Evolutionary conservation across 2,888 invertebrate genomes (phyloP).

Genomic region (Chrysodeixis includens): DNA sequence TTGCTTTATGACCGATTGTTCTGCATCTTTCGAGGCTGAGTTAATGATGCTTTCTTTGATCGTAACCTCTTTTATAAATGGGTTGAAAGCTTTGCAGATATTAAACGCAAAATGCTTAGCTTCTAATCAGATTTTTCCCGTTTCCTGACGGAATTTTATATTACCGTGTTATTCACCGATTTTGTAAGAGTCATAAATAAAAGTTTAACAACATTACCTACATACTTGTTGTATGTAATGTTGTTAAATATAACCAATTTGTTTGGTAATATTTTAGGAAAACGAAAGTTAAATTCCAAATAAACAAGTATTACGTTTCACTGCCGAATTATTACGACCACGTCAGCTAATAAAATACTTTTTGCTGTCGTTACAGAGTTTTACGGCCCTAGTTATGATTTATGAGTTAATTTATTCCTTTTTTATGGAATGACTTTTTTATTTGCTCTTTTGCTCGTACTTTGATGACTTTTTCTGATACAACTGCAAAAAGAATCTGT

Average conservation of each 20-base stretch:
- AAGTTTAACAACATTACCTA: too few species aligned
- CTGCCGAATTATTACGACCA: constrained; percentile 11
- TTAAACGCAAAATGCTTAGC: not conserved
- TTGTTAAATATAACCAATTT: constrained; percentile 10
- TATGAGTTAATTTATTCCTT: constrained; percentile 7
- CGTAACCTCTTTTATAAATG: constrained; percentile 60
- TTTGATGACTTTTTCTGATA: not conserved
- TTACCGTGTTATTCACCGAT: not conserved
- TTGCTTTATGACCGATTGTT: constrained; percentile 43
- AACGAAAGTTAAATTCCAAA: constrained; percentile 23
- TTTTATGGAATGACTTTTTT: constrained; percentile 2
- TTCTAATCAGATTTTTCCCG: not conserved
- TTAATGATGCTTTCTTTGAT: constrained; percentile 60
- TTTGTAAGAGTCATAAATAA: not conserved
- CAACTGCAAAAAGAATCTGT: not conserved
- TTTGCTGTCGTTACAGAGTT: constrained; percentile 12
- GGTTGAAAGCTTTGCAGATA: constrained; percentile 12
- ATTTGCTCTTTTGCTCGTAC: not conserved
- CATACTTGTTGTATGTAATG: constrained; percentile 12
- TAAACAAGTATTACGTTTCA: constrained; percentile 19
- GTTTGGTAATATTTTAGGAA: constrained; percentile 21
- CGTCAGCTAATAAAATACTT: constrained; percentile 17
- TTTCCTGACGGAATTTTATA: not conserved
- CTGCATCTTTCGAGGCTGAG: constrained; percentile 46
- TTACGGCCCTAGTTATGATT: constrained; percentile 18